phyloP scores from a whole-genome alignment of 2,797 vertebrate species.

The Coluber constrictor region DNA sequence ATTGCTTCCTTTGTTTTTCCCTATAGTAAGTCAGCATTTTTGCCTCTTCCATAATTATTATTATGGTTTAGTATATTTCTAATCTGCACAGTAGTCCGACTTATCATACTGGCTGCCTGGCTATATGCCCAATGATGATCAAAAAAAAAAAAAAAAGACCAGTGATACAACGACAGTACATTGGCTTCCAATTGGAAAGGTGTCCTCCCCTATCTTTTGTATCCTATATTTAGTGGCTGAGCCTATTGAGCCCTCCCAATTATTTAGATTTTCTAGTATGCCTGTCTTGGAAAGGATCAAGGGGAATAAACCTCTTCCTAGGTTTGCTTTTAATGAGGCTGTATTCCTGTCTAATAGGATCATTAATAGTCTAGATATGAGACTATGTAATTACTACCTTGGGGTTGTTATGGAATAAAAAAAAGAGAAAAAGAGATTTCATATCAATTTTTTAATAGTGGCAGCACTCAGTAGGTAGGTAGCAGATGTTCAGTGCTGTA shows the following conservation, averaged over 20 bases:
- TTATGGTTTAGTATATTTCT: not conserved
- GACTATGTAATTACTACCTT: not conserved
- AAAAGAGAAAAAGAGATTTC: not conserved
- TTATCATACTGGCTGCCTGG: not conserved
- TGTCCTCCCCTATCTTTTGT: not conserved
- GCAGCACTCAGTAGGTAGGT: not conserved
- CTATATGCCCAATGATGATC: not conserved
- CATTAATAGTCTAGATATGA: not conserved
- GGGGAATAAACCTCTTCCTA: not conserved
- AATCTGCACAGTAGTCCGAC: not conserved
- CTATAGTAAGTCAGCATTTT: not conserved
- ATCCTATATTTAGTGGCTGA: not conserved
- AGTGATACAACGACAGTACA: not conserved
- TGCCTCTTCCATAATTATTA: not conserved
- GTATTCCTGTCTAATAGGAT: not conserved
- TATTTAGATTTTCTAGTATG: not conserved
- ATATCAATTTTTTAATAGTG: not conserved
- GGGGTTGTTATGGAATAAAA: not conserved
- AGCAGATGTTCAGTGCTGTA: constrained; percentile 1
- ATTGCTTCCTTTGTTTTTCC: not conserved
- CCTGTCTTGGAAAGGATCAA: constrained; percentile 5
- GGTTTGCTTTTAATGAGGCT: not conserved
- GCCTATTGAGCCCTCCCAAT: not conserved
- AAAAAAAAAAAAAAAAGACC: not conserved
- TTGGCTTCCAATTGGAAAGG: not conserved